Conservation (phyloP, 1,140 invertebrate species). For the Battus philenor region DNA sequence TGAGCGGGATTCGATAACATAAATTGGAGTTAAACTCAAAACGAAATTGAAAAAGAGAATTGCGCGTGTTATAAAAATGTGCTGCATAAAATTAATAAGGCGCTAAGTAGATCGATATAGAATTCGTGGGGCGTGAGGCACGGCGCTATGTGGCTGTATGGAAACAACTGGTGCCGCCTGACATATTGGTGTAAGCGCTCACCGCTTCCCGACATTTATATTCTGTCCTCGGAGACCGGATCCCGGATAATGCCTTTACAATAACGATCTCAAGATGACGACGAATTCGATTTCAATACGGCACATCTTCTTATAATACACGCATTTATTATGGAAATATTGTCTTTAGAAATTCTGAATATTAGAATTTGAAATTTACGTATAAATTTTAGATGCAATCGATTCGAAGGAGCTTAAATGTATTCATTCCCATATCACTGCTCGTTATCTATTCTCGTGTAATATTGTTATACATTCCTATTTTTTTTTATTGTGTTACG, state of each 20-base stretch:
- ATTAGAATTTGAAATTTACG: conserved; percentile 24
- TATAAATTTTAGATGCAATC: conserved; percentile 18
- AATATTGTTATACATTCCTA: too few species aligned
- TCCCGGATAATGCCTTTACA: conserved; percentile 64
- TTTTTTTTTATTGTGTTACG: too few species aligned
- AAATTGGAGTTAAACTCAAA: conserved; percentile 12
- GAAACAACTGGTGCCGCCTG: conserved; percentile 30
- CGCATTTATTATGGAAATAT: conserved; percentile 41
- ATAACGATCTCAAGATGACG: conserved; percentile 54
- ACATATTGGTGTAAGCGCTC: conserved; percentile 56
- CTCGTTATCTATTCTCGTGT: too few species aligned
- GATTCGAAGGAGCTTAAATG: neutral
- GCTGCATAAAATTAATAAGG: conserved; percentile 12
- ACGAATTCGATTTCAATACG: conserved; percentile 51
- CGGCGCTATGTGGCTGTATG: conserved; percentile 21
- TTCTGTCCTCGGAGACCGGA: conserved; percentile 46
- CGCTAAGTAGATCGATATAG: conserved; percentile 5
- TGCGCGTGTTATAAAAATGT: neutral
- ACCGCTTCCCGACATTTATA: conserved; percentile 53
- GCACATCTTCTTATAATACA: conserved; percentile 22
- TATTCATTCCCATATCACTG: neutral
- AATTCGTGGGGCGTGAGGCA: conserved; percentile 9
- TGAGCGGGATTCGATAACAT: conserved; percentile 6
- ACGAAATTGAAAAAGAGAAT: conserved; percentile 7
- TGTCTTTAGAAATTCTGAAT: conserved; percentile 17